Percentiles rank a stretch among this genome's conserved stretches.
These are phyloP conservation scores for Trichogramma pretiosum DNA, from an alignment of 1,140 invertebrate species.

Conservation along the genomic window DNA sequence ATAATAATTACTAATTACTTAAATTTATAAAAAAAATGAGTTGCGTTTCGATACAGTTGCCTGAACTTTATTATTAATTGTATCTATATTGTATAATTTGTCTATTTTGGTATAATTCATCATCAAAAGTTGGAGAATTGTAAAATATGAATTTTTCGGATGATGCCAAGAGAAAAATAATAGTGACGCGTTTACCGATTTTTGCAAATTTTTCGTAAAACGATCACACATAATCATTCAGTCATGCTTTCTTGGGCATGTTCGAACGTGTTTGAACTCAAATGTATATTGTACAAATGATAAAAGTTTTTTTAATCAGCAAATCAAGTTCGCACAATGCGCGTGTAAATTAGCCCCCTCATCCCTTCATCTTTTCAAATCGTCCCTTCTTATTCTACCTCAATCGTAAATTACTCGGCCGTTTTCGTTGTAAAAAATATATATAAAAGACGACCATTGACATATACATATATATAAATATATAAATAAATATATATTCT, in stretches of 20 bases:
- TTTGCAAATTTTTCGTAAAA: constrained; percentile 14
- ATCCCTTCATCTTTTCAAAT: constrained; percentile 14
- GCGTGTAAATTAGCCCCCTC: constrained; percentile 26
- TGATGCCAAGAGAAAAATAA: constrained; percentile 11
- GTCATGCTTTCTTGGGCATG: constrained; percentile 30
- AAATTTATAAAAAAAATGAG: constrained; percentile 41
- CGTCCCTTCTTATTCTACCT: constrained; percentile 18
- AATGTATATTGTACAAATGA: constrained; percentile 45
- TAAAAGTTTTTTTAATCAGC: constrained; percentile 29
- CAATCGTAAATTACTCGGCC: constrained; percentile 19
- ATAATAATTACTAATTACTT: constrained; percentile 46
- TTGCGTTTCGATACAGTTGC: constrained; percentile 37
- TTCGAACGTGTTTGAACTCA: constrained; percentile 36
- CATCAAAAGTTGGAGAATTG: no score
- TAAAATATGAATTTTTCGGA: constrained; percentile 29
- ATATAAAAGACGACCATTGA: constrained; percentile 16
- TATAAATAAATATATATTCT: no score
- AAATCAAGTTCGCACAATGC: constrained; percentile 30
- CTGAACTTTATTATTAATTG: constrained; percentile 19
- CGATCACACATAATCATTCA: constrained; percentile 17
- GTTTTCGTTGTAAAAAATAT: constrained; percentile 20
- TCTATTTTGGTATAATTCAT: no score
- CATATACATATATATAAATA: no score
- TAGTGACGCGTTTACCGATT: constrained; percentile 16
- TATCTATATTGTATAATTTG: no score